Conservation (phyloP, 1,140 invertebrate species). For the Calephelis virginiensis region DNA sequence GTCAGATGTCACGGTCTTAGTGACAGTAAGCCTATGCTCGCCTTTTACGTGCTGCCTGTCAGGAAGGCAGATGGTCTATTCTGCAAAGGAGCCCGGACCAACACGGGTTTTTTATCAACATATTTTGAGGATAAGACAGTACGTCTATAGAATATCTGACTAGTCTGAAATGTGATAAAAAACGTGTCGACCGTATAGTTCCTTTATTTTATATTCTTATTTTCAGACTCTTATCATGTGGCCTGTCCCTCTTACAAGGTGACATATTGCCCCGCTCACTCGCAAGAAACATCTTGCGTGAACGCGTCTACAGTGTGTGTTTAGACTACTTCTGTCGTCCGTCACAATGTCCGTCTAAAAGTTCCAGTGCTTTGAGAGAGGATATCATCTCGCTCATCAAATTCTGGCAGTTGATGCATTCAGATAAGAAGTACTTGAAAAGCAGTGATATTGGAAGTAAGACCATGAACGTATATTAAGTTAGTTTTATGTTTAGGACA, state of each 20-base stretch:
- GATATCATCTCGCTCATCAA: conserved; percentile 94
- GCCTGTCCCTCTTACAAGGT: conserved; percentile 95
- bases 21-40: too few relatives aligned
- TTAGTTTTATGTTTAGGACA: too few relatives aligned
- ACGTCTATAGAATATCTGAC: too few relatives aligned
- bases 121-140: too few relatives aligned
- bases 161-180: too few relatives aligned
- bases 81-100: too few relatives aligned
- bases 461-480: conserved; percentile 2
- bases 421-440: conserved; percentile 97
- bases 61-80: too few relatives aligned
- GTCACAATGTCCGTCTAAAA: conserved; percentile 91
- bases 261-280: conserved; percentile 91
- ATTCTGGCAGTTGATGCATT: conserved; percentile 98
- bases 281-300: conserved; percentile 94
- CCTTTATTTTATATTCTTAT: conserved; percentile 15
- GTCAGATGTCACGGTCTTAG: too few relatives aligned
- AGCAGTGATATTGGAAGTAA: conserved; percentile 81
- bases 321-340: conserved; percentile 97
- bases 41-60: too few relatives aligned
- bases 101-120: too few relatives aligned
- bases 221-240: conserved; percentile 92
- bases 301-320: conserved; percentile 95
- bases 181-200: background rate
- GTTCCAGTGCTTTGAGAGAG: conserved; percentile 87